Evolutionary conservation across 2,113 vertebrate genomes (phyloP), one percentile per base, ranked within the genome.

Genomic region (Hydrolagus affinis): DNA sequence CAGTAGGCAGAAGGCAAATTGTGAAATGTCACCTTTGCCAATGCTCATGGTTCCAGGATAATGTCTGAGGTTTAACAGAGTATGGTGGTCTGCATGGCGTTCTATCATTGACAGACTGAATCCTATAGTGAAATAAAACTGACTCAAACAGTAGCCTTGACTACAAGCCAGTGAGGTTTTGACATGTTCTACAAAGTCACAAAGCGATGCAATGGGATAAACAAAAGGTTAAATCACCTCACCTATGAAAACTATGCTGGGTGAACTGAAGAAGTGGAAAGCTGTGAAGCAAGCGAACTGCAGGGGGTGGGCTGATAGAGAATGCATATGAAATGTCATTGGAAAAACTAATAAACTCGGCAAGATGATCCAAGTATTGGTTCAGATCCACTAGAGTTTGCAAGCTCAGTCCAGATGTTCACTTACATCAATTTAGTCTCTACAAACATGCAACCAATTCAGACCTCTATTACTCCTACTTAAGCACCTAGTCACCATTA

Each of bases 391-490:
- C 77, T 64, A 66, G 2, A 1, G 9, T 62, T 68, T 83, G 23
- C 62, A 83, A 83, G 21, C 30, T 9, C 60, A 80, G 60, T 80
- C 59, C 30, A 17, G 32, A 83, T 56, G 60, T 64, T 83, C 6
- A 80, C 62, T 80, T 76, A 80, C 62, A 62, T 76, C 62, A 14
- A 78, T 23, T 19, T 28, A 83, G 10, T 66, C 25, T 83, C 78
- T 83, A 30, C n/a, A 66, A 66, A 83, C 32, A 83, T 83, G 60
- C 62, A 83, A 83, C 28, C 44, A 25, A 25, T 28, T 30, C 14
- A 83, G 28, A 83, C 78, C 59, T 66, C 78, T 60, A 83, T 62
- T 28, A 64, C 59, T 80, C 77, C 25, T 23, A 25, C 6, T 44
- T 3, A 44, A 44, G 44, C 77, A 64, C 17, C 12, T 25, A 78